phyloP scores from a whole-genome alignment of 2,888 invertebrate genomes.

The Anticlea derivata region DNA sequence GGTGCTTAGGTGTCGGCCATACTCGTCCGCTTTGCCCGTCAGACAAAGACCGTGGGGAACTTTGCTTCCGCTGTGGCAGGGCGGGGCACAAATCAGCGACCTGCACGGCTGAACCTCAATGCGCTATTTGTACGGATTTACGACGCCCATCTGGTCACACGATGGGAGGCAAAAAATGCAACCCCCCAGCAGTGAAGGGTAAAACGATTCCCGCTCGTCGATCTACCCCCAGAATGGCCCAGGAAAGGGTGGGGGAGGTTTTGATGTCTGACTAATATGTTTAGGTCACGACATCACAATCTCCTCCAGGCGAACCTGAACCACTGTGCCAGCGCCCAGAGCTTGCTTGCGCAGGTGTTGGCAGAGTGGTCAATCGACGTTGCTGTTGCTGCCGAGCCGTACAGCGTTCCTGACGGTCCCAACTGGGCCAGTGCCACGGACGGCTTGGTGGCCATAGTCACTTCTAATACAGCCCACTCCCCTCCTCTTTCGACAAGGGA shows the following conservation, averaged over 20 bases:
- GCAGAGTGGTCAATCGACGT: slow-evolving; percentile 23
- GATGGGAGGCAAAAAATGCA: too few relatives aligned
- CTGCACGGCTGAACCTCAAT: too few relatives aligned
- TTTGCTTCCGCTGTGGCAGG: too few relatives aligned
- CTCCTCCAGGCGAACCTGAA: slow-evolving; percentile 28
- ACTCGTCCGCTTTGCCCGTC: too few relatives aligned
- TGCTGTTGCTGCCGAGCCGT: slow-evolving; percentile 6
- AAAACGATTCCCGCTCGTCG: too few relatives aligned
- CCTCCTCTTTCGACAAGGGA: neutral
- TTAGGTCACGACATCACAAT: neutral
- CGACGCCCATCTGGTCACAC: too few relatives aligned
- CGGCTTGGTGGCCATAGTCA: neutral
- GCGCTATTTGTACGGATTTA: too few relatives aligned
- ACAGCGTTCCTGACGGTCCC: neutral
- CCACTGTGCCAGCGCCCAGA: slow-evolving; percentile 27
- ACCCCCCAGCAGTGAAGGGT: too few relatives aligned
- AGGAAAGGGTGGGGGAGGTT: slow-evolving; percentile 5
- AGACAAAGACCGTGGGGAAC: too few relatives aligned
- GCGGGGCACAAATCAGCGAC: too few relatives aligned
- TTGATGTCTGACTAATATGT: slow-evolving; percentile 13
- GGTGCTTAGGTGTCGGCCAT: too few relatives aligned
- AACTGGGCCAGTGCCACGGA: neutral
- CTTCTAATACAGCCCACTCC: neutral
- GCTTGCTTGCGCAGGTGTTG: slow-evolving; percentile 14
- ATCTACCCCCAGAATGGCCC: neutral